phyloP scores from a whole-genome alignment of 2,797 vertebrate genomes.

The Falco peregrinus region DNA sequence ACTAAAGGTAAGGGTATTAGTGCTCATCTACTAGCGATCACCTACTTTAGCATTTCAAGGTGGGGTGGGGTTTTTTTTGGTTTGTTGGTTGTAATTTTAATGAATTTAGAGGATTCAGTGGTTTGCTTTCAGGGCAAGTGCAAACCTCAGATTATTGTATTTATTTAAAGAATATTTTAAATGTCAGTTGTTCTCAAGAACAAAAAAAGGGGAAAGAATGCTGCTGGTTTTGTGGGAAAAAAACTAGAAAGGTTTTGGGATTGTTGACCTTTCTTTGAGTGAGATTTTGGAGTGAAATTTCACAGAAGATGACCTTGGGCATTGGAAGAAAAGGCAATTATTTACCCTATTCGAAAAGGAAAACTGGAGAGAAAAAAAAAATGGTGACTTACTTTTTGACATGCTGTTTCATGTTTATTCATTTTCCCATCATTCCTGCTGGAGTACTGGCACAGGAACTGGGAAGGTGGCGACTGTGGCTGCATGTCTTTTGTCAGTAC shows the following conservation, averaged over 20 bases:
- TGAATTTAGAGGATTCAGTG: neutral
- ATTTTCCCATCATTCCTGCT: neutral
- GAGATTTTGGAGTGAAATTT: neutral
- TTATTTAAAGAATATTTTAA: neutral
- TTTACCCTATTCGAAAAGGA: neutral
- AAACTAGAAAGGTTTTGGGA: neutral
- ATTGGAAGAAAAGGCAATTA: neutral
- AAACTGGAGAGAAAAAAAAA: fast-evolving
- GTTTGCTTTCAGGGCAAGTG: neutral
- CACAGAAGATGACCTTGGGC: neutral
- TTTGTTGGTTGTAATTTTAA: slow-evolving; percentile 3
- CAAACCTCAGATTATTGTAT: neutral
- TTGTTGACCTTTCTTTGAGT: neutral
- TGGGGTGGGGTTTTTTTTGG: neutral
- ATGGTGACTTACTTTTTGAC: neutral
- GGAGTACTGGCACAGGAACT: neutral
- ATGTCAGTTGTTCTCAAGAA: neutral
- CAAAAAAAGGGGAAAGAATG: neutral
- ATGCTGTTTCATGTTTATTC: neutral
- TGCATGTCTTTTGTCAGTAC: neutral
- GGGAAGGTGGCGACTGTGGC: neutral
- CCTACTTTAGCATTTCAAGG: neutral
- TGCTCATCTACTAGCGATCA: neutral
- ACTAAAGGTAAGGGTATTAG: neutral
- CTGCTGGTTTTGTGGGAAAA: neutral